Conservation (phyloP, 1,140 invertebrate genomes). For the Panagrolaimus sp. region DNA sequence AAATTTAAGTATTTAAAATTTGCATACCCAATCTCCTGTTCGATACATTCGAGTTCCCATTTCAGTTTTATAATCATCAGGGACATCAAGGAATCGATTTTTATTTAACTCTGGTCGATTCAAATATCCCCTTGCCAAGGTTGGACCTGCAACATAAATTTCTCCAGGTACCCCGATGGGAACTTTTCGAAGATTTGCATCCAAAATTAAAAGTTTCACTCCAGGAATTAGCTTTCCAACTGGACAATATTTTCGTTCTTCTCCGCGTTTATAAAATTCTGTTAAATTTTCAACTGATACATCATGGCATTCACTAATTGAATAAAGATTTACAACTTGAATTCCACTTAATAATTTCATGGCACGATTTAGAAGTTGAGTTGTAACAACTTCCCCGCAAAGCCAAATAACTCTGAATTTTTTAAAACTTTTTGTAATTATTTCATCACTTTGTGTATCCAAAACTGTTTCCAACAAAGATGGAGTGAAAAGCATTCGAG, state of each 20-base stretch:
- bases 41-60: conserved; percentile 60
- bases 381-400: conserved; percentile 63
- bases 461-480: conserved; percentile 62
- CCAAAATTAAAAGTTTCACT: conserved; percentile 62
- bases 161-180: conserved; percentile 64
- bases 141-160: conserved; percentile 63
- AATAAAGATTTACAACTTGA: conserved; percentile 61
- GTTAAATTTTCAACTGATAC: conserved; percentile 60
- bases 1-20: background rate
- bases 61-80: conserved; percentile 42
- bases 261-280: conserved; percentile 42
- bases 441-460: conserved; percentile 45
- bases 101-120: conserved; percentile 63
- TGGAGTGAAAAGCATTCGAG: conserved; percentile 62
- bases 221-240: conserved; percentile 62
- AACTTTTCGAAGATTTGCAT: conserved; percentile 59
- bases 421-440: conserved; percentile 22
- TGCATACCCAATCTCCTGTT: conserved; percentile 56
- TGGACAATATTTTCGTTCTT: conserved; percentile 61
- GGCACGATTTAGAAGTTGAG: conserved; percentile 59
- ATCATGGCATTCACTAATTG: conserved; percentile 60
- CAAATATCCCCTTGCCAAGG: conserved; percentile 63
- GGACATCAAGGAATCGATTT: conserved; percentile 60
- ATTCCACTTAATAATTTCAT: conserved; percentile 60
- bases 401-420: conserved; percentile 60